Evolutionary conservation across 1,140 invertebrate species (phyloP), one percentile per base, ranked within the genome.

Genomic region (Eupeodes corollae): DNA sequence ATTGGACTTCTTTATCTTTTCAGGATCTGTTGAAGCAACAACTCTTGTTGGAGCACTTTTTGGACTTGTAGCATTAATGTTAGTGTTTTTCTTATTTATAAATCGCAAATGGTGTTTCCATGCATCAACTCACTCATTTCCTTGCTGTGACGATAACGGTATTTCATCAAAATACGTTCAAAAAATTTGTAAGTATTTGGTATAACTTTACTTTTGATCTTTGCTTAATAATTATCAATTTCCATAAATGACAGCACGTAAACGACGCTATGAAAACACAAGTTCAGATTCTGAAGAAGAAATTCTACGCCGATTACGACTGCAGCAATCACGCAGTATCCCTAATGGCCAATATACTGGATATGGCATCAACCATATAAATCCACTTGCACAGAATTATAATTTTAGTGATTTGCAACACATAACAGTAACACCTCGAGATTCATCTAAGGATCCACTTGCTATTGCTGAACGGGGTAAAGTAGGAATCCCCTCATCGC

Each of bases 1-100:
- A n/a, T n/a, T n/a, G n/a, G n/a, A n/a, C n/a, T n/a, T n/a, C n/a
- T n/a, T n/a, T 52, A 55, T 55, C 42, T 15, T 73, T 70, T 18
- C 70, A 88, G 85, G 83, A 66, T 79, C 83, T 51, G 74, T 80
- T 55, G 84, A 86, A 71, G 81, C 85, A 70, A 83, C 85, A 54
- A 84, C 82, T 51, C 79, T 89, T 67, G 73, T 90, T 46, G 84
- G 83, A 59, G 84, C 79, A 46, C 79, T 87, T 50, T 82, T 79
- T 49, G 80, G 80, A 34, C 80, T 87, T 55, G 75, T 86, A 14
- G 76, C 83, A 26, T 70, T 88, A 21, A 72, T 89, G 42, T 67
- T 89, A 49, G 78, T 87, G n/a, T 77, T 88, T 53, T 83, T 86
- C 54, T 72, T 88, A 42, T 90, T 88, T 68, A 73, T 88, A 43